Conservation (phyloP, 2,888 invertebrate species). For the Trachelus tabidus region DNA sequence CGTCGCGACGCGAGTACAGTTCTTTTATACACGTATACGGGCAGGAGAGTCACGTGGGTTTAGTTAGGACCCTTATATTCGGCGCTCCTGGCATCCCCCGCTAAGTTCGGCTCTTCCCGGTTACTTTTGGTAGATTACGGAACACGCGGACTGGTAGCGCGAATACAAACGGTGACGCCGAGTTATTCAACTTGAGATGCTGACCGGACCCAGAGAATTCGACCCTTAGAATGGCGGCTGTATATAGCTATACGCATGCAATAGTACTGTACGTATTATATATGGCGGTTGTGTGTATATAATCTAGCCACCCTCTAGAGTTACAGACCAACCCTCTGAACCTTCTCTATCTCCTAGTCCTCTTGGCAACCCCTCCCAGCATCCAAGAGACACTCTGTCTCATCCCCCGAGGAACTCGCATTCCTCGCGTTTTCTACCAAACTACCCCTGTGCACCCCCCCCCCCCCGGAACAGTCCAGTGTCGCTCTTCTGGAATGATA, state of each 20-base stretch:
- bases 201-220: constrained; percentile 43
- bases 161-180: constrained; percentile 40
- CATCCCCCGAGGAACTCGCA: constrained; percentile 28
- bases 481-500: constrained; percentile 42
- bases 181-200: constrained; percentile 52
- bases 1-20: neutral
- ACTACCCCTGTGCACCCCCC: neutral
- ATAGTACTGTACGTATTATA: no score
- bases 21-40: neutral
- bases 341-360: constrained; percentile 21
- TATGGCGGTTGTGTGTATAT: neutral
- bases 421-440: constrained; percentile 49
- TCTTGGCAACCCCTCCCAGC: constrained; percentile 26
- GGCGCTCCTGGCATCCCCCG: neutral
- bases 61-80: constrained; percentile 5
- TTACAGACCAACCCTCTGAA: neutral
- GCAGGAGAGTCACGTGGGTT: neutral
- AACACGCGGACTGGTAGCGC: constrained; percentile 4
- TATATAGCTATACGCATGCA: neutral
- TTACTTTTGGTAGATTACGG: neutral
- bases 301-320: neutral
- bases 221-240: constrained; percentile 23
- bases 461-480: constrained; percentile 24
- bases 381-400: constrained; percentile 17
- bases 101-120: neutral